Evolutionary conservation across 2,113 vertebrate species (phyloP), one percentile per base, ranked within the genome.

Genomic region (Misgurnus anguillicaudatus): DNA sequence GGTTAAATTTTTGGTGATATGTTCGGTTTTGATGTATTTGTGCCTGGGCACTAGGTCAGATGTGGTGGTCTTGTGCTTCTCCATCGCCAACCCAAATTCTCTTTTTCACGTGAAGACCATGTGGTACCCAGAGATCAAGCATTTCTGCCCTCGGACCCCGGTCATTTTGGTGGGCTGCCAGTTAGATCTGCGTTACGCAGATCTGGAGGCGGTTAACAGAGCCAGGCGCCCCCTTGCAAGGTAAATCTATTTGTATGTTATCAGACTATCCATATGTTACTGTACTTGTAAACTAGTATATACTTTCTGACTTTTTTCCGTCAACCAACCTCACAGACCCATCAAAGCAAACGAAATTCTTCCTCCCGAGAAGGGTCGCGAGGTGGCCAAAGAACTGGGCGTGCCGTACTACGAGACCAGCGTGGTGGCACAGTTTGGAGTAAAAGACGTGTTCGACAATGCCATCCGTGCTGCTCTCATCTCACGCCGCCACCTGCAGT

Each of bases 61-160:
- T 1, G 94, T 95, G 0, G 94, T 95, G 85, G 94, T 95, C 70
- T 78, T 95, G 69, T 95, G 94, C 88, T 95, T 95, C 91, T 95
- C 94, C 87, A 95, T 94, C 60, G 94, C 94, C 51, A 95, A 95
- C 85, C 94, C 94, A 61, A 95, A 95, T 82, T 95, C 94, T 81
- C 88, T 95, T 65, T 94, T 94, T 84, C 94, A 95, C 5, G 94
- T 95, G 82, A 95, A 95, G 90, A 94, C 93, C 75, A 95, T 95
- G 94, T 95, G 94, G 94, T 95, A 93, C 88, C 94, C 93, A 0
- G 94, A 95, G 87, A 95, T 95, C 88, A 95, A 95, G 80, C 94
- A 80, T 51, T 80, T 80, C 51, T 80, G 78, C 16, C 78, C 94
- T 82, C 91, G 94, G 0, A 93, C 94, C 0, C 94, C 94, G 7